A percentile compares a stretch with the other conserved stretches of the same genome.
Conservation (phyloP, 1,140 invertebrate genomes). For the Akabosia matsudoensis region DNA sequence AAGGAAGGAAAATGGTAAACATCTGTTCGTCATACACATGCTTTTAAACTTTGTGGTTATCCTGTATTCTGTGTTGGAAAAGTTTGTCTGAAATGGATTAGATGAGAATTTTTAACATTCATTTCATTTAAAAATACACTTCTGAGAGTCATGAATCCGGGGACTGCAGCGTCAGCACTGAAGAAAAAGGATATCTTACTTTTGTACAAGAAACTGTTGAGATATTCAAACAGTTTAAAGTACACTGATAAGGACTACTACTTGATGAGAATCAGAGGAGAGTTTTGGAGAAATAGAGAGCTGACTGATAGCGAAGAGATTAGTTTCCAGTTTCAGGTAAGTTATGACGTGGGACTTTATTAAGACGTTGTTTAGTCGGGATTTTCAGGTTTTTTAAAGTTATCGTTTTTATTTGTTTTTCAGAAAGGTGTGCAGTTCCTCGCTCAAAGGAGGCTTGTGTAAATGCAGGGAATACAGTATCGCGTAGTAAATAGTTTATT, state of each 20-base stretch:
- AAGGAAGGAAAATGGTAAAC: too few relatives aligned
- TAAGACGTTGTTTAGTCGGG: not conserved
- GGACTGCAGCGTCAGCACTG: not conserved
- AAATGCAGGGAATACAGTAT: slow-evolving; percentile 48
- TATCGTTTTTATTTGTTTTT: slow-evolving; percentile 46
- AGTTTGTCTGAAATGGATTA: not conserved
- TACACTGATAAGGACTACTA: slow-evolving; percentile 63
- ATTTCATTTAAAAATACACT: not conserved
- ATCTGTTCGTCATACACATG: not conserved
- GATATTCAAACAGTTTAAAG: slow-evolving; percentile 60
- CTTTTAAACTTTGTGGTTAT: not conserved
- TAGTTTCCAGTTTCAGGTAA: slow-evolving; percentile 60
- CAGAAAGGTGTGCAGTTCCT: slow-evolving; percentile 58
- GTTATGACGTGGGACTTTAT: not conserved
- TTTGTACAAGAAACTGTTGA: slow-evolving; percentile 61
- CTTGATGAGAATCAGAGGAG: slow-evolving; percentile 55
- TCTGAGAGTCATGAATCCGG: not conserved
- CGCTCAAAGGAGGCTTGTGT: slow-evolving; percentile 53
- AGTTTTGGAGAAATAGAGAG: slow-evolving; percentile 61
- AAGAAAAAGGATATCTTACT: slow-evolving; percentile 51
- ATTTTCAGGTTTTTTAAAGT: not conserved
- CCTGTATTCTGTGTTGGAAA: not conserved
- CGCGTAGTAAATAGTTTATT: not conserved
- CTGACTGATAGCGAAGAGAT: slow-evolving; percentile 57
- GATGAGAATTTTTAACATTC: not conserved